A percentile compares a stretch with the other conserved stretches of the same genome.
These are phyloP conservation scores for Salminus brasiliensis DNA, from an alignment of 2,113 vertebrate genomes.

Conservation along the genomic window DNA sequence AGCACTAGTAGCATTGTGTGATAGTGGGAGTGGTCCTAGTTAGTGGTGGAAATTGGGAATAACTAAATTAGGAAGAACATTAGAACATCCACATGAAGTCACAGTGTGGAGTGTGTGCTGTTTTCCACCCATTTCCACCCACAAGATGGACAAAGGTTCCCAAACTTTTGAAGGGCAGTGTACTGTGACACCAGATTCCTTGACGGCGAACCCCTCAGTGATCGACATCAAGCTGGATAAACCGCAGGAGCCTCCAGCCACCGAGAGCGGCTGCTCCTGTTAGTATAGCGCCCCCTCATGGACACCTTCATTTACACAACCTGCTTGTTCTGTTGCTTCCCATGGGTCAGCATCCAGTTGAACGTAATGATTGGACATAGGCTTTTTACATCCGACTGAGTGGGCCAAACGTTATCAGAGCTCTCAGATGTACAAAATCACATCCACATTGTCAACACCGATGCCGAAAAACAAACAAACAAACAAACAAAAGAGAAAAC, in stretches of 20 bases:
- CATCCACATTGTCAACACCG: slow-evolving; percentile 70
- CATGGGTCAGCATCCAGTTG: slow-evolving; percentile 77
- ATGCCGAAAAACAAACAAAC: slow-evolving; percentile 69
- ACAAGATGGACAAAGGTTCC: no score
- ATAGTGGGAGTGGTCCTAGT: no score
- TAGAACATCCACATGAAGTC: no score
- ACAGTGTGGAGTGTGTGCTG: no score
- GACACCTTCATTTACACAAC: slow-evolving; percentile 67
- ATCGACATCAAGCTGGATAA: slow-evolving; percentile 84
- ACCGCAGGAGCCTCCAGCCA: slow-evolving; percentile 77
- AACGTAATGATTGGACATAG: slow-evolving; percentile 68
- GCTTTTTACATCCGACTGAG: slow-evolving; percentile 53
- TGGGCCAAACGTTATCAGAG: slow-evolving; percentile 49
- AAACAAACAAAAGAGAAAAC: no score
- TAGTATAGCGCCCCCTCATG: slow-evolving; percentile 68
- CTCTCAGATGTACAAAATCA: slow-evolving; percentile 77
- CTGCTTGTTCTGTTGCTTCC: slow-evolving; percentile 80
- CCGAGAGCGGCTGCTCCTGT: slow-evolving; percentile 80
- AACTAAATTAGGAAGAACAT: no score
- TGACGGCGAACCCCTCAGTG: slow-evolving; percentile 63
- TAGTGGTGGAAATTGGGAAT: no score
- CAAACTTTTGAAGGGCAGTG: no score
- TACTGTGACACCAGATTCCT: slow-evolving; percentile 43
- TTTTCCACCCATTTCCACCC: no score
- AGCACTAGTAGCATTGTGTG: no score